Evolutionary conservation across 2,797 vertebrate species (phyloP).

Genomic region (Knipowitschia caucasica): DNA sequence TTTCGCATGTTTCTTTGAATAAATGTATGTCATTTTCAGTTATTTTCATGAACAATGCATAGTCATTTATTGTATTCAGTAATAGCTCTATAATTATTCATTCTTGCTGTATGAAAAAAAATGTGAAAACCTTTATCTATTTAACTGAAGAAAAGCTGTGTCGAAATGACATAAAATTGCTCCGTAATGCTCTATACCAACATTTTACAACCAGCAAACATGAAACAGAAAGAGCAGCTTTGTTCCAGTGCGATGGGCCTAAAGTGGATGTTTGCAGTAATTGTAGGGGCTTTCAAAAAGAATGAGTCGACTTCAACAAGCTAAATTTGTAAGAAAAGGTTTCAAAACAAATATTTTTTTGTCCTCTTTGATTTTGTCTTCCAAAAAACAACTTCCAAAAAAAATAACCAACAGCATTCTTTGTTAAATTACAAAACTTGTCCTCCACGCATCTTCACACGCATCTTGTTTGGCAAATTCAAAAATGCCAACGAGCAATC

Average conservation of each 20-base stretch:
- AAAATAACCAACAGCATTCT: no score
- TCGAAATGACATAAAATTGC: background rate
- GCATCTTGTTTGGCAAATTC: no score
- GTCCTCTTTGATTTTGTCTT: constrained; percentile 9
- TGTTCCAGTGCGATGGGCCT: constrained; percentile 17
- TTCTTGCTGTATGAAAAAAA: background rate
- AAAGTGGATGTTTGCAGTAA: constrained; percentile 19
- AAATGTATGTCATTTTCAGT: background rate
- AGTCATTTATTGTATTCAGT: no score
- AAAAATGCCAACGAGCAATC: no score
- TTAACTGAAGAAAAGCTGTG: constrained; percentile 2
- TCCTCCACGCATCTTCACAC: no score
- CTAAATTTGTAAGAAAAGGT: constrained; percentile 33
- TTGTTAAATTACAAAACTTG: constrained; percentile 20
- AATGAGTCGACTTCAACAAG: constrained; percentile 21
- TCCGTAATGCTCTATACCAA: background rate
- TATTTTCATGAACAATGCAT: background rate
- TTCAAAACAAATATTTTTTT: constrained; percentile 23
- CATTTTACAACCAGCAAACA: background rate
- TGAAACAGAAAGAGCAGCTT: background rate
- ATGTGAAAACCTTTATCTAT: background rate
- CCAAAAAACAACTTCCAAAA: constrained; percentile 29
- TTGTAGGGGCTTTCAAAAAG: constrained; percentile 26
- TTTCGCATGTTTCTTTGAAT: no score
- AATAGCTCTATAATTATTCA: no score